Evolutionary conservation across 2,888 invertebrate genomes (phyloP), one percentile per base, ranked within the genome.

Genomic region (Elysia crispata): DNA sequence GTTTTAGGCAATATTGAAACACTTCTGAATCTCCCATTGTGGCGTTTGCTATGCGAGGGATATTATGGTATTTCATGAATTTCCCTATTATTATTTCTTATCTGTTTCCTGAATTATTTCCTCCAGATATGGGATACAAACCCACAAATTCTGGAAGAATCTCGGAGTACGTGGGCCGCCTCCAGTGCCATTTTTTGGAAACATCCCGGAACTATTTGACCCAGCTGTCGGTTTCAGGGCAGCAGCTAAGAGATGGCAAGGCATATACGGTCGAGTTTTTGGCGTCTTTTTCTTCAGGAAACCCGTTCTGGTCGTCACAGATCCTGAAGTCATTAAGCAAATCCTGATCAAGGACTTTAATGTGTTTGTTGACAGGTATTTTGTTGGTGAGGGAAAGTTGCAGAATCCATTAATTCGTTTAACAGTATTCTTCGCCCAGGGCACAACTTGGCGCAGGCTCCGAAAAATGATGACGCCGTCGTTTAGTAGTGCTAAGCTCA

Each of bases 401-500:
- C 64, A 76, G 28, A 64, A 78, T 33, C 25, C 28, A 1, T 50
- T 79, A 11, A 41, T 79, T 3, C 60, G 77, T 57, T 77, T 5
- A n/a, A 73, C 33, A n/a, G 20, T 82, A 0, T 79, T 82, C n/a
- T 82, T 81, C 54, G 67, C 54, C 11, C 23, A 62, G 1, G 79
- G 81, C 0, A 18, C 30, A 6, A 49, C 25, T 6, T 82, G 82
- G 82, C 67, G 64, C 20, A 28, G 82, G 0, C 54, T 80, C 11
- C 79, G 82, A 0, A 74, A 72, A 28, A 77, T 80, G 49, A 77
- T 82, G 73, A 82, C 78, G n/a, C 81, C 82, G 1, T 74, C 81
- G 6, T 82, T 82, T 60, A 82, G 79, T 30, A 57, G 67, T 57
- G 79, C 79, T 25, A 82, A 82, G 49, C 70, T 82, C 6, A 70